Conservation (phyloP, 2,113 vertebrate species). For the Erpornis zantholeuca region DNA sequence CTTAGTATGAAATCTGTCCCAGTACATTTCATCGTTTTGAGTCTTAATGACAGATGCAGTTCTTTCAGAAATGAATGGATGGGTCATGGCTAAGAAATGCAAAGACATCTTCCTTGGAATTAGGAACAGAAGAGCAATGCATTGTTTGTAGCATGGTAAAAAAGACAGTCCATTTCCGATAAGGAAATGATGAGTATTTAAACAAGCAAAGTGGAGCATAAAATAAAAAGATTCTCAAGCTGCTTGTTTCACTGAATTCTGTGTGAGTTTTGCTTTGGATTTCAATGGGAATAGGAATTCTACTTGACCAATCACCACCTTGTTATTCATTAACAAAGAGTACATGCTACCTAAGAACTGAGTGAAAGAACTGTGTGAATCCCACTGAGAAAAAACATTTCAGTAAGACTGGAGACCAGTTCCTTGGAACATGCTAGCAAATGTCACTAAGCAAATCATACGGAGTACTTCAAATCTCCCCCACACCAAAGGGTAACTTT, state of each 20-base stretch:
- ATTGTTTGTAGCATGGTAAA: background rate
- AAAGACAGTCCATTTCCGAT: background rate
- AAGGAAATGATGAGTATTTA: background rate
- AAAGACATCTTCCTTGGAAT: background rate
- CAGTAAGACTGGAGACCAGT: background rate
- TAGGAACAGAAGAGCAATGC: background rate
- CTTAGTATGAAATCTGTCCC: background rate
- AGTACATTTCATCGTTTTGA: background rate
- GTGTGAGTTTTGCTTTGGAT: background rate
- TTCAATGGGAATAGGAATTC: background rate
- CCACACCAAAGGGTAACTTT: background rate
- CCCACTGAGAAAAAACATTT: background rate
- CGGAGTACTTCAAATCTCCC: background rate
- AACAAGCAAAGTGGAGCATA: background rate
- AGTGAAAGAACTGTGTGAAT: background rate
- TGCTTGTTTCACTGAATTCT: background rate
- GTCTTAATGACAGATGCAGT: background rate
- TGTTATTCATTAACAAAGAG: background rate
- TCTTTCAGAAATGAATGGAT: background rate
- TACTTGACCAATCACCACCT: background rate
- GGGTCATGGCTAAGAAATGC: background rate
- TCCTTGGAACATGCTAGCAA: background rate
- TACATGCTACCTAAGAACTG: background rate
- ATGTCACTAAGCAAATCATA: background rate
- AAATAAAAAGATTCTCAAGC: background rate